Base-by-base conservation (phyloP, 2,888 invertebrate genomes). In the Galeruca laticollis region DNA sequence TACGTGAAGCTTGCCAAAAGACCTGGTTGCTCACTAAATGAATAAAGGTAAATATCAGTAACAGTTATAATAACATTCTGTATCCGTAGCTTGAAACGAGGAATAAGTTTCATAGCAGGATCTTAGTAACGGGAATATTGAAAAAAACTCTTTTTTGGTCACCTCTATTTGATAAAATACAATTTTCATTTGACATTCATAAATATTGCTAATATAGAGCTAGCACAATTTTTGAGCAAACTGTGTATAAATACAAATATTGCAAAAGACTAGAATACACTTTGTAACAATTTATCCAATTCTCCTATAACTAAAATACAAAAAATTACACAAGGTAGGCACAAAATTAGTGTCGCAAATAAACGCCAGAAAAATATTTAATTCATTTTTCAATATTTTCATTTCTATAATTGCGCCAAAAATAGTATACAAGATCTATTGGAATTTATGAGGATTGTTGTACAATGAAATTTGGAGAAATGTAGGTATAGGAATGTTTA, bases 221-320 rank as follows among this genome's bases (percentile, higher is more conserved):
- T 76, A 77, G 73, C 75, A 77, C 76, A 60, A 69, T 71, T 75
- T 56, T 81, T 82, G 81, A 82, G 81, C 81, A 81, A 80, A 81
- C 79, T 79, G 79, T 80, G 77, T 78, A 78, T 77, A 75, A 72
- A 76, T 80, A 80, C 79, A 81, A 76, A 78, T 79, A 80, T 79
- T 80, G 79, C 79, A 79, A 78, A 78, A 74, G 81, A 81, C 81
- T 81, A 81, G 81, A 81, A 78, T 79, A 80, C 76, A 78, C 72
- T 69, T 76, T 69, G 75, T 77, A 77, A 79, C 77, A 79, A 75
- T 75, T 78, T 75, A 73, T 76, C 73, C 68, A 76, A 76, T 71
- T 72, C 73, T 63, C 68, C 71, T 74, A 67, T 67, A 60, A 62
- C 67, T 60, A 68, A 60, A 73, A 73, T 76, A 78, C 73, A 78